These are phyloP conservation scores for Leptobrachium leishanense DNA, from an alignment of 2,113 vertebrate genomes.

Conservation along the genomic window DNA sequence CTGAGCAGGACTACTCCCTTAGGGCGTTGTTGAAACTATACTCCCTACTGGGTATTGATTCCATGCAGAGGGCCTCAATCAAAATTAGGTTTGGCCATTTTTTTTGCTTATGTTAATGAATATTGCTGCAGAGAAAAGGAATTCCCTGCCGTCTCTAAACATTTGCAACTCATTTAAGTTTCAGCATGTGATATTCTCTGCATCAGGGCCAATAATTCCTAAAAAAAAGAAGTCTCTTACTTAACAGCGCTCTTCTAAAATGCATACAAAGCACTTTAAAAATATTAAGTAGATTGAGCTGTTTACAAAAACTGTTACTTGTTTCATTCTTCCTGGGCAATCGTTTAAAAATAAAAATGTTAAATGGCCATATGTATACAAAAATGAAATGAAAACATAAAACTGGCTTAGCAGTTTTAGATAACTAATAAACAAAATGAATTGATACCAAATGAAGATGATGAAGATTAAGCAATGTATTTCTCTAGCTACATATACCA, in stretches of 20 bases:
- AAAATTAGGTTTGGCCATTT: constrained; percentile 22
- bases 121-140: constrained; percentile 12
- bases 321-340: background rate
- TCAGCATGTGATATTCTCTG: constrained; percentile 1
- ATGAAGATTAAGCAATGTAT: too few species aligned
- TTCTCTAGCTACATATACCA: too few species aligned
- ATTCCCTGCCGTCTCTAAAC: constrained; percentile 13
- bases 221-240: background rate
- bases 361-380: background rate
- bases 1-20: constrained; percentile 25
- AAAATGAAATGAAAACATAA: too few species aligned
- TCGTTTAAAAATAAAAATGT: background rate
- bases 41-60: constrained; percentile 33
- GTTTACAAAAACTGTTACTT: background rate
- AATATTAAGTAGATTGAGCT: background rate
- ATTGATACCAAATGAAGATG: too few species aligned
- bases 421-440: too few species aligned
- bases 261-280: background rate
- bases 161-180: constrained; percentile 29
- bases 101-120: constrained; percentile 27
- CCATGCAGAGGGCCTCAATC: constrained; percentile 31
- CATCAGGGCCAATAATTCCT: background rate
- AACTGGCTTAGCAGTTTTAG: too few species aligned
- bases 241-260: background rate
- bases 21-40: constrained; percentile 32